phyloP scores from a whole-genome alignment of 2,888 invertebrate genomes.

The Pristionchus exspectatus region DNA sequence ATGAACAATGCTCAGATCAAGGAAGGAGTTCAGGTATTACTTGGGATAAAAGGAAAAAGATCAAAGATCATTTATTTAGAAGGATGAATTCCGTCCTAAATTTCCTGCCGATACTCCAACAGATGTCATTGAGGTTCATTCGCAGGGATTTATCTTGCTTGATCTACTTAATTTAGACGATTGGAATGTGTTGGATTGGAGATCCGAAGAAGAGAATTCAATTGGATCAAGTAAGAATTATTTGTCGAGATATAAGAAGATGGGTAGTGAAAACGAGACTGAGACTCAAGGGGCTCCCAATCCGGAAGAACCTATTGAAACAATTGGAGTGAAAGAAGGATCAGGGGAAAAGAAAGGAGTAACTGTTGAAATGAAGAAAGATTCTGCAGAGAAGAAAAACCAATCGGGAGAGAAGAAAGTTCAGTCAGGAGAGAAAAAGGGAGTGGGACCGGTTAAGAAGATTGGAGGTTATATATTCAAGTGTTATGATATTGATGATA shows the following conservation, averaged over 20 bases:
- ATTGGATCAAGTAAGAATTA: not conserved
- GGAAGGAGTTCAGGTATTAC: conserved; percentile 18
- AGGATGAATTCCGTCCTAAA: not conserved
- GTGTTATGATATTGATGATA: not conserved
- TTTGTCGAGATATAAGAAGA: not conserved
- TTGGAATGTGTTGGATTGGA: not conserved
- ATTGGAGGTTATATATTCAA: not conserved
- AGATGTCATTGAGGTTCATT: not conserved
- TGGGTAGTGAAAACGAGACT: not conserved
- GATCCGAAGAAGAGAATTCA: not conserved
- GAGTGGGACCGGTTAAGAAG: not conserved
- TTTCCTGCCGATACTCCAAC: not conserved
- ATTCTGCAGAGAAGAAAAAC: not conserved
- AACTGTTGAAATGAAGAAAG: not conserved
- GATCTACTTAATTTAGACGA: not conserved
- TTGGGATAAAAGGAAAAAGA: not conserved
- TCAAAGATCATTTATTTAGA: not conserved
- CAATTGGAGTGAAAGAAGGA: not conserved
- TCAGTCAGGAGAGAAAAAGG: not conserved
- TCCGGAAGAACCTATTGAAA: not conserved
- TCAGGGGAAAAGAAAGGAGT: not conserved
- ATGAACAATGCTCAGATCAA: conserved; percentile 45
- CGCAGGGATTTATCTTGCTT: not conserved
- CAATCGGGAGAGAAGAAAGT: too few relatives aligned
- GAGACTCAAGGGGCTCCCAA: not conserved